phyloP scores from a whole-genome alignment of 2,113 vertebrate genomes.

The Oreochromis tanganicae region DNA sequence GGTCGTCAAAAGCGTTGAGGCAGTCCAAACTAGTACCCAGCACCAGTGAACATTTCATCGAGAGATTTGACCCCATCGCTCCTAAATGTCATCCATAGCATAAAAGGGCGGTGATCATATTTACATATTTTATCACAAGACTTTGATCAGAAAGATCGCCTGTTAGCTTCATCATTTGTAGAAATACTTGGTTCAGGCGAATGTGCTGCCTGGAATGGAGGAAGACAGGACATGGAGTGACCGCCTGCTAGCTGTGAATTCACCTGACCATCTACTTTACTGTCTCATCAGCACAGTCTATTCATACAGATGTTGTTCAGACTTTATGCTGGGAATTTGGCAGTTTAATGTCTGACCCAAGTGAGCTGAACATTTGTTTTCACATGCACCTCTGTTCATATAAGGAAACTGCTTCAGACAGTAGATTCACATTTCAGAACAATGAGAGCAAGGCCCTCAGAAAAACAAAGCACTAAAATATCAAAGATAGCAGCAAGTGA shows the following conservation, averaged over 20 bases:
- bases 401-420: neutral
- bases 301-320: neutral
- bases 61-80: neutral
- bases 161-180: neutral
- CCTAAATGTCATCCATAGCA: neutral
- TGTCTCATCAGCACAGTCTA: neutral
- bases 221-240: neutral
- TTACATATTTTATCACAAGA: neutral
- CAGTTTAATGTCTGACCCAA: neutral
- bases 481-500: accelerated
- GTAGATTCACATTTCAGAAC: neutral
- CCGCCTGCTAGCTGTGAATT: neutral
- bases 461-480: neutral
- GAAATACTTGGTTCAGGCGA: neutral
- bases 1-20: neutral
- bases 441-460: accelerated
- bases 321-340: neutral
- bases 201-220: neutral
- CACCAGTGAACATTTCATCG: neutral
- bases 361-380: neutral
- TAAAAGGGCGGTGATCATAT: neutral
- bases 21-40: accelerated
- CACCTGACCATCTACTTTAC: neutral
- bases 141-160: neutral
- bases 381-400: neutral